Evolutionary conservation across 1,140 invertebrate species (phyloP).

Genomic region (Penaeus vannamei): DNA sequence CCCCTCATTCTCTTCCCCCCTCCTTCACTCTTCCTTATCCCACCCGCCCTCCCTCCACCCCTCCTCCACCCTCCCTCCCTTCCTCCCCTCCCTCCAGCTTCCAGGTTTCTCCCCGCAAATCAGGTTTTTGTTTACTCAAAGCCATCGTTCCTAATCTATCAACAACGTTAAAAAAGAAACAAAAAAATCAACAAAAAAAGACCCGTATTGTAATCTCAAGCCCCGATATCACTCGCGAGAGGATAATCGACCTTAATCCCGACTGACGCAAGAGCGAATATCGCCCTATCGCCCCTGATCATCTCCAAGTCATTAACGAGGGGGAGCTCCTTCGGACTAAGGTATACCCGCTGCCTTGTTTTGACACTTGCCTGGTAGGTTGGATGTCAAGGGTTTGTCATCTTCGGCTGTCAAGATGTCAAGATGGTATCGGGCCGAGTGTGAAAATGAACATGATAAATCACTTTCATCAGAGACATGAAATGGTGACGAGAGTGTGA

Average conservation of each 20-base stretch:
- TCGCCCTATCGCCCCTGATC: slow-evolving; percentile 28
- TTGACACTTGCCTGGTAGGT: slow-evolving; percentile 58
- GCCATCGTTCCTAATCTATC: too few relatives aligned
- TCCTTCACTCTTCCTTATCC: too few relatives aligned
- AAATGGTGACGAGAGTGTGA: neutral
- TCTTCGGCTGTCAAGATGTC: slow-evolving; percentile 47
- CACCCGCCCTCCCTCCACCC: too few relatives aligned
- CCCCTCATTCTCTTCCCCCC: too few relatives aligned
- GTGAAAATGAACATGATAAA: slow-evolving; percentile 57
- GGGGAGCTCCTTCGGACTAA: neutral
- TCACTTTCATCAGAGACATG: slow-evolving; percentile 39
- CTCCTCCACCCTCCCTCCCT: too few relatives aligned
- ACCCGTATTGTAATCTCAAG: neutral
- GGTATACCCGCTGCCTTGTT: slow-evolving; percentile 42
- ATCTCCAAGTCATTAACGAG: slow-evolving; percentile 37
- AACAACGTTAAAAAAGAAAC: neutral
- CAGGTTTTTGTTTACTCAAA: too few relatives aligned
- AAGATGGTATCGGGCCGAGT: slow-evolving; percentile 52
- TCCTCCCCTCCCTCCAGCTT: too few relatives aligned
- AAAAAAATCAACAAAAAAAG: neutral
- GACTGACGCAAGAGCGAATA: neutral
- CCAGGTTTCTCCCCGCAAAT: too few relatives aligned
- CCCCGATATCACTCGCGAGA: too few relatives aligned
- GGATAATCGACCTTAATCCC: neutral
- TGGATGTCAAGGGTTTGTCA: slow-evolving; percentile 52